A percentile compares a stretch with the other conserved stretches of the same genome.
Evolutionary conservation across 1,140 invertebrate genomes (phyloP).

Genomic region (Platorchestia sp.): DNA sequence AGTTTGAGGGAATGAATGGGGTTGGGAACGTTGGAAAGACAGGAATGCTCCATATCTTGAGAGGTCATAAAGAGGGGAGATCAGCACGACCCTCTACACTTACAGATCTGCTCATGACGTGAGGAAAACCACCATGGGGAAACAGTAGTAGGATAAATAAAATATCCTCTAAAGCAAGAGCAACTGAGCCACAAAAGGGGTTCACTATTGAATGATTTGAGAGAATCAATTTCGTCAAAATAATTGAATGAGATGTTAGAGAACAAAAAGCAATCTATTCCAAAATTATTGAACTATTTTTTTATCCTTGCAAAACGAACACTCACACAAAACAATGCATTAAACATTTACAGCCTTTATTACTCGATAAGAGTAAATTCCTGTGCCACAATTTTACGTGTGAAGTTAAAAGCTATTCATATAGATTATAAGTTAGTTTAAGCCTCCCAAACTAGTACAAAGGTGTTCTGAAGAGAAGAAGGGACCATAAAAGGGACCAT

Average conservation of each 20-base stretch:
- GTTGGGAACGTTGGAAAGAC: neutral
- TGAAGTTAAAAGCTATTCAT: neutral
- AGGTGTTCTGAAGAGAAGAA: too few species aligned
- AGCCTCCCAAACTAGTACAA: too few species aligned
- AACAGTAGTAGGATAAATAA: neutral
- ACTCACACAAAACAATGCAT: neutral
- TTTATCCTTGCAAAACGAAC: neutral
- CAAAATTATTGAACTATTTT: neutral
- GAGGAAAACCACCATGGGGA: neutral
- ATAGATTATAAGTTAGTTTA: too few species aligned
- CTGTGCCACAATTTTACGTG: neutral
- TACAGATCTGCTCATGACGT: constrained; percentile 36
- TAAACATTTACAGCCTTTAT: neutral
- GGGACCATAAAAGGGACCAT: too few species aligned
- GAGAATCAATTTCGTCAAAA: neutral
- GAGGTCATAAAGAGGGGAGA: constrained; percentile 50
- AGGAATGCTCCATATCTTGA: constrained; percentile 33
- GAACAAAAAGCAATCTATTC: neutral
- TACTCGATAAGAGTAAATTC: neutral
- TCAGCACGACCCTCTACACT: constrained; percentile 11
- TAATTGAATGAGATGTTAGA: neutral
- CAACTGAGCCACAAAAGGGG: neutral
- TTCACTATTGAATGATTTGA: neutral
- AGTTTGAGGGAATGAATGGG: constrained; percentile 48
- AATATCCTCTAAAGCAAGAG: neutral